Evolutionary conservation across 2,797 vertebrate species (phyloP).

Genomic region (Enteromius paludinosus): DNA sequence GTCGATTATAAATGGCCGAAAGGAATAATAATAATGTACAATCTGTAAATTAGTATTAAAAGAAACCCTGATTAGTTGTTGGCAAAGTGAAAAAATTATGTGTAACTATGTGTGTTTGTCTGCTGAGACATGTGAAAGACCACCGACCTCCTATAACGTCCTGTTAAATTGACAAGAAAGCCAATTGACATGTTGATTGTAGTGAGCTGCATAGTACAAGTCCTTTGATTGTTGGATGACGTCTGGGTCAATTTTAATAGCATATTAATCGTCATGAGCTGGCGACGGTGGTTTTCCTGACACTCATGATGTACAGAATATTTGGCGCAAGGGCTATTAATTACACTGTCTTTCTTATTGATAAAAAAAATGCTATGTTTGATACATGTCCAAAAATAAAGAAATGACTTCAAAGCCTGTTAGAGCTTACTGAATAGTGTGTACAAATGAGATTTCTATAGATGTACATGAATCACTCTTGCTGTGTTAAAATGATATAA

Average conservation of each 20-base stretch:
- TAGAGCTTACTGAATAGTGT: background rate
- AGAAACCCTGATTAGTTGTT: background rate
- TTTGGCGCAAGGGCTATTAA: background rate
- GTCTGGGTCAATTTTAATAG: background rate
- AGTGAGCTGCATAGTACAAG: background rate
- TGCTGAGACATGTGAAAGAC: background rate
- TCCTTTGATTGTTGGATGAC: background rate
- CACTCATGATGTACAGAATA: background rate
- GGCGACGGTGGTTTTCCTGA: background rate
- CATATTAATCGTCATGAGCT: background rate
- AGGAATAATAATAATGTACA: background rate
- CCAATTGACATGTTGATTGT: background rate
- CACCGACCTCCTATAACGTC: background rate
- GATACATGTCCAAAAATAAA: background rate
- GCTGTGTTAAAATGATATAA: background rate
- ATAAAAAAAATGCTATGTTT: background rate
- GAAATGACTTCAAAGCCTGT: background rate
- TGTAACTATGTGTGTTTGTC: background rate
- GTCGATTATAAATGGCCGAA: background rate
- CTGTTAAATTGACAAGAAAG: background rate
- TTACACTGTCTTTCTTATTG: background rate
- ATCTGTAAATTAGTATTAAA: background rate
- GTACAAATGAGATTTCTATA: background rate
- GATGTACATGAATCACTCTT: background rate
- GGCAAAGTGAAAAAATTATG: background rate